Conservation (phyloP, 2,797 vertebrate genomes). For the Galaxias olidus region DNA sequence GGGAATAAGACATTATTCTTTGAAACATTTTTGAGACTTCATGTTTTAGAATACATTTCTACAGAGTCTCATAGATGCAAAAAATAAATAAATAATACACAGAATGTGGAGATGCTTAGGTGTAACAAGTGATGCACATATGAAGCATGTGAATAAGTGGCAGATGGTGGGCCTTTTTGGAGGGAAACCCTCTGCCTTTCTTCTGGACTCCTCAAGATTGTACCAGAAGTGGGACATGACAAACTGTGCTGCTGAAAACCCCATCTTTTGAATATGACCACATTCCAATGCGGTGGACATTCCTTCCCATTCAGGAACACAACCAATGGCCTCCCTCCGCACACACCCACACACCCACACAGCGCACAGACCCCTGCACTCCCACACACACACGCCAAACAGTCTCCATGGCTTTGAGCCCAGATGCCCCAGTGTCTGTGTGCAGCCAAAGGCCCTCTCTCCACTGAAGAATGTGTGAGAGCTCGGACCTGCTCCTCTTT, state of each 20-base stretch:
- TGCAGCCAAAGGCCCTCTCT: conserved; percentile 48
- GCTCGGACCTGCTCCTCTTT: conserved; percentile 64
- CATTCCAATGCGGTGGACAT: conserved; percentile 49
- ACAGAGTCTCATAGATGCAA: neutral
- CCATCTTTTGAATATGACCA: conserved; percentile 38
- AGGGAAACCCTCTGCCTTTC: conserved; percentile 46
- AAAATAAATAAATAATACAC: neutral
- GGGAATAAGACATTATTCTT: too few relatives aligned
- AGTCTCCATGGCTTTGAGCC: conserved; percentile 45
- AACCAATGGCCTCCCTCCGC: conserved; percentile 38
- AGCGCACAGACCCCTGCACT: conserved; percentile 20
- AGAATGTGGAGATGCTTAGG: conserved; percentile 14
- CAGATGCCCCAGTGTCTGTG: conserved; percentile 55
- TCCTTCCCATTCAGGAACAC: conserved; percentile 46
- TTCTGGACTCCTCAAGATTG: conserved; percentile 42
- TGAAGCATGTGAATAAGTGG: conserved; percentile 10
- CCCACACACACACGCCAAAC: conserved; percentile 19
- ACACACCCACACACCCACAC: conserved; percentile 23
- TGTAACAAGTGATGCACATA: conserved; percentile 17
- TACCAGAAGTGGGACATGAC: conserved; percentile 49
- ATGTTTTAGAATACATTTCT: too few relatives aligned
- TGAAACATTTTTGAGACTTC: too few relatives aligned
- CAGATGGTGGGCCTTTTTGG: conserved; percentile 49
- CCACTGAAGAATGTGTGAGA: conserved; percentile 70
- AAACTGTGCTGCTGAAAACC: conserved; percentile 40